These are phyloP conservation scores for Sternotherus odoratus DNA, from an alignment of 2,797 vertebrate genomes.

Conservation along the genomic window DNA sequence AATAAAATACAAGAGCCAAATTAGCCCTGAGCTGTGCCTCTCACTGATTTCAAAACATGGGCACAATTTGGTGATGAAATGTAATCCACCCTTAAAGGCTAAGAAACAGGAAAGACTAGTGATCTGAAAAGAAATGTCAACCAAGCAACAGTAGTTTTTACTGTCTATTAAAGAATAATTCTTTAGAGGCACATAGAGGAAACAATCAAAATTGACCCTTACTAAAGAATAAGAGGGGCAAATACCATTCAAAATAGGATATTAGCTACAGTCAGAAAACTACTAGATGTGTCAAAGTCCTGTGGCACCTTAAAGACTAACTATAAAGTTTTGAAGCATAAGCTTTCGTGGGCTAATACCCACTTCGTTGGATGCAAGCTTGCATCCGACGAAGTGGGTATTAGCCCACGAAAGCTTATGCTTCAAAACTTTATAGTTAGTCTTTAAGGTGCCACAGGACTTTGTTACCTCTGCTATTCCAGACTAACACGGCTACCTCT, in stretches of 20 bases:
- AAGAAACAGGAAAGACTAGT: background rate
- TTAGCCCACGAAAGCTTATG: too few species aligned
- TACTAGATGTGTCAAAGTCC: background rate
- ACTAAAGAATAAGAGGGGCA: background rate
- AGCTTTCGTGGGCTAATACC: too few species aligned
- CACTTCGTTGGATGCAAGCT: too few species aligned
- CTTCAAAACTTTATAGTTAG: too few species aligned
- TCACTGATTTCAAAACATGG: conserved; percentile 35
- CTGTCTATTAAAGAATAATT: background rate
- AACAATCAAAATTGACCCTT: background rate
- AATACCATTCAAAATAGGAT: background rate
- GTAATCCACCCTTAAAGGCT: background rate
- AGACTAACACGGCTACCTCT: too few species aligned
- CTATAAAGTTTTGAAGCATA: too few species aligned
- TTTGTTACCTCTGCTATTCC: too few species aligned
- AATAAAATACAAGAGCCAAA: conserved; percentile 35
- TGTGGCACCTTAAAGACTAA: too few species aligned
- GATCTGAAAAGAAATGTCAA: background rate
- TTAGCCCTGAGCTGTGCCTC: conserved; percentile 5
- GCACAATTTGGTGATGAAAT: conserved; percentile 32
- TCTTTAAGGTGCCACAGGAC: too few species aligned
- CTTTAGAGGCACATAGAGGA: background rate
- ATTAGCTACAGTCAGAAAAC: background rate
- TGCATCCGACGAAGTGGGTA: too few species aligned
- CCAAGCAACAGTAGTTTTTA: background rate